These are phyloP conservation scores for Galemys pyrenaicus DNA, from an alignment of 2,113 vertebrate species.

Conservation along the genomic window DNA sequence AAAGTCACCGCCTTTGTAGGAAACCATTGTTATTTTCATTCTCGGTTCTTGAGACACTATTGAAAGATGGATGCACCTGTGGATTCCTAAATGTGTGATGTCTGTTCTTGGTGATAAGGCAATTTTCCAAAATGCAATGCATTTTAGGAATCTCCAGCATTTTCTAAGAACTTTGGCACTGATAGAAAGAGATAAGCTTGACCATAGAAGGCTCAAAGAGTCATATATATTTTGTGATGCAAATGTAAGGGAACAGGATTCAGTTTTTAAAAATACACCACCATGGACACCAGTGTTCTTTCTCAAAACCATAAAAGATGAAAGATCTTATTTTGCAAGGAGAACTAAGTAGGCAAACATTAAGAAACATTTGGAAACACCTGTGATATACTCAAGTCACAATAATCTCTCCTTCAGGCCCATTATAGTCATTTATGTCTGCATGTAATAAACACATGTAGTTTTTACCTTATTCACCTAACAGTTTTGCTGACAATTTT, in stretches of 20 bases:
- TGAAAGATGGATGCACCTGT: background rate
- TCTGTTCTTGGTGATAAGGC: background rate
- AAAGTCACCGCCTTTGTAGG: background rate
- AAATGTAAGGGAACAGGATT: background rate
- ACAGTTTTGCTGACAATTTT: conserved; percentile 7
- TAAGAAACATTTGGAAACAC: conserved; percentile 8
- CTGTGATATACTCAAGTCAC: conserved; percentile 23
- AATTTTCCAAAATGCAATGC: background rate
- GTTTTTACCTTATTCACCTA: conserved; percentile 42
- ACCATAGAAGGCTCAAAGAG: background rate
- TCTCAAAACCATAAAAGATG: background rate
- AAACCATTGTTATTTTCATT: background rate
- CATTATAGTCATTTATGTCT: conserved; percentile 16
- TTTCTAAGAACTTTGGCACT: conserved; percentile 24
- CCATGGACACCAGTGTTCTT: background rate
- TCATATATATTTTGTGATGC: background rate
- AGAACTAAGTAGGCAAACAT: conserved; percentile 8
- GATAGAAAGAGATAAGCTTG: background rate
- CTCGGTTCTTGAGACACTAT: background rate
- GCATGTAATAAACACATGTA: background rate
- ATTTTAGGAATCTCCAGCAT: conserved; percentile 38
- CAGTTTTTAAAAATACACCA: background rate
- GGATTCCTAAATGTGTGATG: background rate
- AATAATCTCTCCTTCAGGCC: background rate
- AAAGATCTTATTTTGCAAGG: background rate